Percentiles rank a stretch among this genome's conserved stretches.
phyloP scores from a whole-genome alignment of 2,113 vertebrate species.

The Ptyas mucosa region DNA sequence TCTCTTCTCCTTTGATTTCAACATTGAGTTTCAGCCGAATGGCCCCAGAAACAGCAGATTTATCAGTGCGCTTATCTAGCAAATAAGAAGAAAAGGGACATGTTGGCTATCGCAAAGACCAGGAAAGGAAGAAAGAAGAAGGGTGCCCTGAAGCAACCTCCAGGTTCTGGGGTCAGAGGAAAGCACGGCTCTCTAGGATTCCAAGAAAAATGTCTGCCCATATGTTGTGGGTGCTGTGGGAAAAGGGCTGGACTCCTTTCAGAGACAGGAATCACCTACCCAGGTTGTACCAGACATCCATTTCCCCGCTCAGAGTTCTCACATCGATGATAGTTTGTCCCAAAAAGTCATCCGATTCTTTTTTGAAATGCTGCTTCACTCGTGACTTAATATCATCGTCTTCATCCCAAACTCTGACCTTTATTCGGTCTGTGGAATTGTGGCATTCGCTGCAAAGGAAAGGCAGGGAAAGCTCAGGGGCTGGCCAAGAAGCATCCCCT shows the following conservation, averaged over 20 bases:
- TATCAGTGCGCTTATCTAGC: constrained; percentile 93
- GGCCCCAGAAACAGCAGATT: constrained; percentile 94
- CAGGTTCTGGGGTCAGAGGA: not conserved
- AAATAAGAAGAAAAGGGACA: constrained; percentile 19
- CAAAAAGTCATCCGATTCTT: constrained; percentile 95
- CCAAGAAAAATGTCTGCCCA: not conserved
- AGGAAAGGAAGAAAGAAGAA: not conserved
- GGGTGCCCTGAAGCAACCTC: not conserved
- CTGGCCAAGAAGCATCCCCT: not conserved
- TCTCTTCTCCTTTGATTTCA: constrained; percentile 96
- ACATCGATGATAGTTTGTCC: constrained; percentile 98
- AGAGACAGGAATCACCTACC: constrained; percentile 69
- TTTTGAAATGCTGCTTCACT: constrained; percentile 98
- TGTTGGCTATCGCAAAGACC: constrained; percentile 9
- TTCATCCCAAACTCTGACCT: constrained; percentile 98
- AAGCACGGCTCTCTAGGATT: not conserved
- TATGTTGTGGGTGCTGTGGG: not conserved
- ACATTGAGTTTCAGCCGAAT: constrained; percentile 95
- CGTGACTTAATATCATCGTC: constrained; percentile 98
- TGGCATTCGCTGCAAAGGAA: constrained; percentile 86
- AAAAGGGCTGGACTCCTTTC: not conserved
- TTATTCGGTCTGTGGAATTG: constrained; percentile 96
- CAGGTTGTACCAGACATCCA: constrained; percentile 99
- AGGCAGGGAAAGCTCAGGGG: no score
- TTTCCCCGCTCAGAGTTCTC: constrained; percentile 93